Evolutionary conservation across 2,888 invertebrate genomes (phyloP).

Genomic region (Melieria omissa): DNA sequence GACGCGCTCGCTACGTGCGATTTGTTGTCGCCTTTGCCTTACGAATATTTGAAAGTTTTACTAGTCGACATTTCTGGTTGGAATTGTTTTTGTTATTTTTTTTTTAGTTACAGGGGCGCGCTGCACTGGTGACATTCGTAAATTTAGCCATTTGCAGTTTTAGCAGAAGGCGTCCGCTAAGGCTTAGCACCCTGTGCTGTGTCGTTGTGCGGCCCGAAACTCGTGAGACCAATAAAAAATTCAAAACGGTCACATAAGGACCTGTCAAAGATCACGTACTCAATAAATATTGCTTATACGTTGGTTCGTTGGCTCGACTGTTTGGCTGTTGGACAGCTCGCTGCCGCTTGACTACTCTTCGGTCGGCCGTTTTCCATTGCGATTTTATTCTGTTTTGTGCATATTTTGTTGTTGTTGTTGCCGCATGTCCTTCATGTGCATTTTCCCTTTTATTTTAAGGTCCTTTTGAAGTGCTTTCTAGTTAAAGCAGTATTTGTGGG

Average conservation of each 20-base stretch:
- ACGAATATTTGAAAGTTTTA: not conserved
- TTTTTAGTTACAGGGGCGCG: slow-evolving; percentile 15
- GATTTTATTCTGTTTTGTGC: slow-evolving; percentile 39
- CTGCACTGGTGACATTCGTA: not conserved
- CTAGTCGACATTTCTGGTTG: not conserved
- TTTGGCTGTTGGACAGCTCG: too few species aligned
- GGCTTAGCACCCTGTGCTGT: not conserved
- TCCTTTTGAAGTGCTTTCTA: slow-evolving; percentile 30
- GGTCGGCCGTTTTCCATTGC: not conserved
- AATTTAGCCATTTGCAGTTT: too few species aligned
- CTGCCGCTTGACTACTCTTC: too few species aligned
- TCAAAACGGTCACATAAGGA: slow-evolving; percentile 67
- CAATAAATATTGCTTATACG: slow-evolving; percentile 67
- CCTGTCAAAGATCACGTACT: slow-evolving; percentile 67
- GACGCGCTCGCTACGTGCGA: slow-evolving; percentile 23
- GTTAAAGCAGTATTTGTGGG: slow-evolving; percentile 15
- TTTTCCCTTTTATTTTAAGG: slow-evolving; percentile 44
- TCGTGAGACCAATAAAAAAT: slow-evolving; percentile 60
- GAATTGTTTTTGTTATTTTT: not conserved
- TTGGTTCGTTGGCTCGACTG: slow-evolving; percentile 36
- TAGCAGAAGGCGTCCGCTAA: too few species aligned
- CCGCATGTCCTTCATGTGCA: slow-evolving; percentile 35
- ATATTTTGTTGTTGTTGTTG: slow-evolving; percentile 13
- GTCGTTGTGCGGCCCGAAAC: slow-evolving; percentile 2
- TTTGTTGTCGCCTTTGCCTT: not conserved